Percentiles rank a stretch among this genome's conserved stretches.
Evolutionary conservation across 2,888 invertebrate species (phyloP).

Genomic region (Drosophila bunnanda): DNA sequence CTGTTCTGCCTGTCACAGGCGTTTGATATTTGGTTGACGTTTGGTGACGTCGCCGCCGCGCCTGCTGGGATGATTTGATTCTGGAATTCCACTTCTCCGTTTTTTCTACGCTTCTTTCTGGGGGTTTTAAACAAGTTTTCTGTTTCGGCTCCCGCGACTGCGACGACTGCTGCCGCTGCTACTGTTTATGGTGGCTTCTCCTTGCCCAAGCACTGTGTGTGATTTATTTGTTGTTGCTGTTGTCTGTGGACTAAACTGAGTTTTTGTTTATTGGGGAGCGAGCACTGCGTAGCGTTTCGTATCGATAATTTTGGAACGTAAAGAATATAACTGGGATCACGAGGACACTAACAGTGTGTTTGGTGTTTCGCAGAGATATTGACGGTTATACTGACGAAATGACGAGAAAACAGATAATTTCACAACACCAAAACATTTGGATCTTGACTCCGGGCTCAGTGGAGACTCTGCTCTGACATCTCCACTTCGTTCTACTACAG

Average conservation of each 20-base stretch:
- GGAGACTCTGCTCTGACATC: conserved; percentile 51
- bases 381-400: conserved; percentile 10
- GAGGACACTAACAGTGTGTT: conserved; percentile 1
- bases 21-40: conserved; percentile 41
- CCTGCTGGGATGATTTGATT: conserved; percentile 44
- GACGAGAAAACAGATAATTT: conserved; percentile 44
- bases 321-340: not conserved
- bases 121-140: conserved; percentile 74
- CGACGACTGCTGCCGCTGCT: conserved; percentile 40
- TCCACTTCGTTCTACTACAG: conserved; percentile 31
- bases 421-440: conserved; percentile 59
- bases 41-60: conserved; percentile 69
- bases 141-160: conserved; percentile 62
- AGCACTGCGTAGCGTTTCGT: not conserved
- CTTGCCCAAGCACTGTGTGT: conserved; percentile 8
- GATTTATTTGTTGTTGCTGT: conserved; percentile 1
- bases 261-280: conserved; percentile 2
- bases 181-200: conserved; percentile 7
- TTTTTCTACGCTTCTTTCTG: conserved; percentile 50
- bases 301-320: conserved; percentile 5
- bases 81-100: conserved; percentile 31
- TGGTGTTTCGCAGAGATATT: conserved; percentile 3
- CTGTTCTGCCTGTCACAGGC: conserved; percentile 12
- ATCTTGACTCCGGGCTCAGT: conserved; percentile 62
- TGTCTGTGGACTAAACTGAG: not conserved